Conservation (phyloP, 2,797 vertebrate genomes). For the Peromyscus aztecus region DNA sequence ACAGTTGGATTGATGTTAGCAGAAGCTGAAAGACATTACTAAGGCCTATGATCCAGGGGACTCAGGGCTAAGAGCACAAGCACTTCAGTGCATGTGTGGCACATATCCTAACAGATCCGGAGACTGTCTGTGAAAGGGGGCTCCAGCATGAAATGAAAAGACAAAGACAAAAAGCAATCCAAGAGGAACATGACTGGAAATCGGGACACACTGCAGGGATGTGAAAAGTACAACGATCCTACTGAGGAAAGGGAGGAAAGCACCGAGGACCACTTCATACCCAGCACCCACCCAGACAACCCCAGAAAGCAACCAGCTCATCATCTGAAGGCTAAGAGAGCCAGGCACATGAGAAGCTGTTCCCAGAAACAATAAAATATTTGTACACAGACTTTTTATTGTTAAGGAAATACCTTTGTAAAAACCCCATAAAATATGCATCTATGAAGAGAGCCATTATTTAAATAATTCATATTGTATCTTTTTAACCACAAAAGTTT, state of each 20-base stretch:
- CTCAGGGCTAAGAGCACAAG: background rate
- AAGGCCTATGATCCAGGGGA: background rate
- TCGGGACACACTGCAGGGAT: accelerated
- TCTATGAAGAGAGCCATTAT: background rate
- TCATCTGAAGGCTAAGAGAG: background rate
- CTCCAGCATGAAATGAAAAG: background rate
- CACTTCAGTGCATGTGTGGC: background rate
- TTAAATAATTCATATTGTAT: background rate
- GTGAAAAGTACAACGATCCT: background rate
- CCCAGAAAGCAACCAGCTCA: background rate
- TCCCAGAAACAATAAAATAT: background rate
- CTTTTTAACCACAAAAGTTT: background rate
- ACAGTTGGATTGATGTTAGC: constrained; percentile 1
- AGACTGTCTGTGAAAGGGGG: background rate
- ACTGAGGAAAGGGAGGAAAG: background rate
- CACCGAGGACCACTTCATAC: background rate
- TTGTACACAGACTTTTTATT: background rate
- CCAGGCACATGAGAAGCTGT: background rate
- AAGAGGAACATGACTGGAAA: background rate
- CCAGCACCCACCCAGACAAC: background rate
- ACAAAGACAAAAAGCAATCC: background rate
- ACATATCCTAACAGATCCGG: background rate
- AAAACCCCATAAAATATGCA: background rate
- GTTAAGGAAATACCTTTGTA: background rate
- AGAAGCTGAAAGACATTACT: background rate